These are phyloP conservation scores for Dendrolimus houi DNA, from an alignment of 2,888 invertebrate genomes.

Conservation along the genomic window DNA sequence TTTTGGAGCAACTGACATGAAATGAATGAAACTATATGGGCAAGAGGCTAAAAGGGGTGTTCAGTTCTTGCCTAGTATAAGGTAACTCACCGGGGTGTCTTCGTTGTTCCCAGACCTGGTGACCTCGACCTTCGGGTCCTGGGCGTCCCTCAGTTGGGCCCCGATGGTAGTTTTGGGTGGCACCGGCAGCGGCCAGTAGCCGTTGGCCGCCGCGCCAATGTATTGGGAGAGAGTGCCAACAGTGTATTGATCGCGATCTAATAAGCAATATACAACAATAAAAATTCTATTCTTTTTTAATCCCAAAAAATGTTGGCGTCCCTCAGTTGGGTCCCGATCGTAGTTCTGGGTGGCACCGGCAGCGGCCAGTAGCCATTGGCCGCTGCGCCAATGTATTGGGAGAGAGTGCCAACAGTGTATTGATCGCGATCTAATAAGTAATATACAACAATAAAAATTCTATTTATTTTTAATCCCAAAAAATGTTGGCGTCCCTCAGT, in stretches of 20 bases:
- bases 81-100: conserved; percentile 28
- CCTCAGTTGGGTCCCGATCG: conserved; percentile 86
- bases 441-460: no score
- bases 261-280: neutral
- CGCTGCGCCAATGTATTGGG: conserved; percentile 92
- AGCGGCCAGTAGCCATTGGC: conserved; percentile 93
- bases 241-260: conserved; percentile 91
- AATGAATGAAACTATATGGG: no score
- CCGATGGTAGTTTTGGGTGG: conserved; percentile 88
- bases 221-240: conserved; percentile 97
- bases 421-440: conserved; percentile 81
- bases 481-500: conserved; percentile 84
- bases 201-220: conserved; percentile 88
- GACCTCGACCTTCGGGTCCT: conserved; percentile 10
- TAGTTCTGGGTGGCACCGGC: conserved; percentile 86
- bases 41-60: no score
- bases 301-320: conserved; percentile 67
- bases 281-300: no score
- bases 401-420: conserved; percentile 95
- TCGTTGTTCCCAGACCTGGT: conserved; percentile 2
- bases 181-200: conserved; percentile 91
- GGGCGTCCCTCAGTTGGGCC: conserved; percentile 81
- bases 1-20: no score
- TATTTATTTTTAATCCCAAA: no score
- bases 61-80: no score